Conservation (phyloP, 1,140 invertebrate species). For the Zaprionus africanus region DNA sequence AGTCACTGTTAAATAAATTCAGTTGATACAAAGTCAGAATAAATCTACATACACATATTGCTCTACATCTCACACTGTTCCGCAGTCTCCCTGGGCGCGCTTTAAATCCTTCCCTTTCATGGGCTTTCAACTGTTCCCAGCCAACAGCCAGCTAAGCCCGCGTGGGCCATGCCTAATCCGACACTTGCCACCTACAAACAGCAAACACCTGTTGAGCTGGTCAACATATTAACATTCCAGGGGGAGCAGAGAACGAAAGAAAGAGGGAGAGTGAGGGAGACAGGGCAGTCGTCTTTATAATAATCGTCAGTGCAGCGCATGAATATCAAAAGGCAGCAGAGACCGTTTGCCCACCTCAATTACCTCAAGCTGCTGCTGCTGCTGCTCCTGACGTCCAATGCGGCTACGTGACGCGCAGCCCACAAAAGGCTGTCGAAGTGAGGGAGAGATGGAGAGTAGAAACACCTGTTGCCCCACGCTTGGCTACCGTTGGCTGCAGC, state of each 20-base stretch:
- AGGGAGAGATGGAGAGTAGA: slow-evolving; percentile 12
- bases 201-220: slow-evolving; percentile 12
- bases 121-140: not conserved
- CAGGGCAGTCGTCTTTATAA: slow-evolving; percentile 33
- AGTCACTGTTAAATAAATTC: not conserved
- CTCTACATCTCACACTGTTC: not conserved
- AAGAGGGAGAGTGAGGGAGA: not conserved
- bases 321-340: slow-evolving; percentile 67
- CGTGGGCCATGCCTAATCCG: slow-evolving; percentile 43
- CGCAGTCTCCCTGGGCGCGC: too few relatives aligned
- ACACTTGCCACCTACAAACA: slow-evolving; percentile 16
- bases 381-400: slow-evolving; percentile 58
- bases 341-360: slow-evolving; percentile 66
- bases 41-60: not conserved
- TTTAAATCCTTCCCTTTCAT: not conserved
- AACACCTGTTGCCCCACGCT: slow-evolving; percentile 66
- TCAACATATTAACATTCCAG: slow-evolving; percentile 25
- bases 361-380: slow-evolving; percentile 56
- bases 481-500: slow-evolving; percentile 53
- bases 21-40: not conserved
- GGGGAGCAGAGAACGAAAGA: not conserved
- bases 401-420: slow-evolving; percentile 70
- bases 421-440: slow-evolving; percentile 30
- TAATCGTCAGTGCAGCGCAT: slow-evolving; percentile 51
- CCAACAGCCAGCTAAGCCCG: not conserved